These are phyloP conservation scores for Drosophila robusta DNA, from an alignment of 2,888 invertebrate genomes.

Conservation along the genomic window DNA sequence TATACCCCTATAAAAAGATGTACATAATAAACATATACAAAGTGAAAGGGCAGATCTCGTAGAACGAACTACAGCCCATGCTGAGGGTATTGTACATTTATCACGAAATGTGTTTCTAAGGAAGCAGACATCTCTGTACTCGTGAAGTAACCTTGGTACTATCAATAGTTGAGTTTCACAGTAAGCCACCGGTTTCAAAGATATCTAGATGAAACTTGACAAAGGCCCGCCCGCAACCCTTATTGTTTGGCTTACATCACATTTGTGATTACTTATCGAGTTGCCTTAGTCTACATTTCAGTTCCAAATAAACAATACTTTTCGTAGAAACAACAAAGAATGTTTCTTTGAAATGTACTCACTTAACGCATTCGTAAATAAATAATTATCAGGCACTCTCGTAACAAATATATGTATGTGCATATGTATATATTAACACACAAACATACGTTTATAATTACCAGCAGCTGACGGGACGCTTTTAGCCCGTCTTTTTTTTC, in stretches of 20 bases:
- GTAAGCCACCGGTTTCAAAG: neutral
- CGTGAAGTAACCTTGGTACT: neutral
- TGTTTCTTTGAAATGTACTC: neutral
- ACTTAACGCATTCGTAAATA: constrained; percentile 7
- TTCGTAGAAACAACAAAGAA: neutral
- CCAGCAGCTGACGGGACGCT: constrained; percentile 6
- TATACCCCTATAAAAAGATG: neutral
- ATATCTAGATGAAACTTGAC: neutral
- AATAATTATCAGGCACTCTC: constrained; percentile 7
- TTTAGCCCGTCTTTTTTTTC: constrained; percentile 1
- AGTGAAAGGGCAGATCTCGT: neutral
- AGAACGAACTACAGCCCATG: too few relatives aligned
- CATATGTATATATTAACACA: neutral
- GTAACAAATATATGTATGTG: neutral
- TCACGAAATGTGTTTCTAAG: neutral
- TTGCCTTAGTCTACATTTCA: neutral
- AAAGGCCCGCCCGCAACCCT: neutral
- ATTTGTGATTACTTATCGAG: neutral
- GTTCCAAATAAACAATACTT: neutral
- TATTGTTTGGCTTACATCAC: neutral
- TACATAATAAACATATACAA: neutral
- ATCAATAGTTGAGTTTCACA: neutral
- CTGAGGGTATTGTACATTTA: neutral
- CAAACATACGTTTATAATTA: neutral
- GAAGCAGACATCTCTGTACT: neutral